These are phyloP conservation scores for Eira barbara DNA, from an alignment of 2,113 vertebrate genomes.

Conservation along the genomic window DNA sequence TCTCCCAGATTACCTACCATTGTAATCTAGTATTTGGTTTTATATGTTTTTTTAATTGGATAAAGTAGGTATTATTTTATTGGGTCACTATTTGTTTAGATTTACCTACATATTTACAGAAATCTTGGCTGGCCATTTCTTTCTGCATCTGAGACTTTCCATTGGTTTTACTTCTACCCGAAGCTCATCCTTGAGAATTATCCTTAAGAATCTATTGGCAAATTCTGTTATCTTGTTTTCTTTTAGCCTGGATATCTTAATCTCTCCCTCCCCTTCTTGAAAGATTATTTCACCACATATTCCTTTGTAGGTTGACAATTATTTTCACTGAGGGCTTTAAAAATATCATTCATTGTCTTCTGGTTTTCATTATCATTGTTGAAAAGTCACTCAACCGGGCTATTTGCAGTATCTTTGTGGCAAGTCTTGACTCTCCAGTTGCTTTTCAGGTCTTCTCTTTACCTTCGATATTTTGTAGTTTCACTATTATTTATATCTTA, in stretches of 20 bases:
- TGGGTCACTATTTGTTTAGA: background rate
- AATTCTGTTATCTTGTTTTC: background rate
- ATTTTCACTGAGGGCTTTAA: background rate
- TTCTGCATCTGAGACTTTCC: background rate
- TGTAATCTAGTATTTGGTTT: background rate
- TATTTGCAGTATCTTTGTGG: background rate
- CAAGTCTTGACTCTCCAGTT: background rate
- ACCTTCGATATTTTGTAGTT: background rate
- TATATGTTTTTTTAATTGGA: background rate
- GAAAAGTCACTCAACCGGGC: background rate
- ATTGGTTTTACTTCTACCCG: background rate
- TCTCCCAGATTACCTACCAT: background rate
- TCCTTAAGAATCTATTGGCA: background rate
- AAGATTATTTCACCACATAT: background rate
- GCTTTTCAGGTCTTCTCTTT: background rate
- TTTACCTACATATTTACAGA: background rate
- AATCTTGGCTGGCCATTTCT: background rate
- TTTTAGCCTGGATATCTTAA: background rate
- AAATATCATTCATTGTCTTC: background rate
- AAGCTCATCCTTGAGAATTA: background rate
- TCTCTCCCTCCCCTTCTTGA: background rate
- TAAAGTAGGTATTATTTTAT: background rate
- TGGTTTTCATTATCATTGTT: background rate
- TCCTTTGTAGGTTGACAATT: background rate
- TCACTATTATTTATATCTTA: background rate